A percentile compares a stretch with the other conserved stretches of the same genome.
These are phyloP conservation scores for Baccha elongata DNA, from an alignment of 2,888 invertebrate genomes.

Conservation along the genomic window DNA sequence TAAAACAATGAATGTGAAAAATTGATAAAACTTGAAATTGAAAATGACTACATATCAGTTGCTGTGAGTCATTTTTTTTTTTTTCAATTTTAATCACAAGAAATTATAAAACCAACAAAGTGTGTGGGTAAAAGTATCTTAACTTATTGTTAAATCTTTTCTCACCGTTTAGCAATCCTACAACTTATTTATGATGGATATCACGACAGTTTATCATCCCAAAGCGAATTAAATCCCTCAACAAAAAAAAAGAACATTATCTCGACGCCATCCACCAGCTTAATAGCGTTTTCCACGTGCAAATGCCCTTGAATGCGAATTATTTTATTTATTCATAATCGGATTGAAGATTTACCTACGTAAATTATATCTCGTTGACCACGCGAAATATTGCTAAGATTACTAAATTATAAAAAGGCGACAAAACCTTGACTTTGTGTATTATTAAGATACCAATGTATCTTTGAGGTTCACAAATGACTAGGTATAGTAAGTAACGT, in stretches of 20 bases:
- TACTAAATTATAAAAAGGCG: constrained; percentile 22
- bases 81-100: no score
- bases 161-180: constrained; percentile 28
- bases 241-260: neutral
- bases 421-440: constrained; percentile 39
- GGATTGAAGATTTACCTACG: constrained; percentile 33
- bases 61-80: no score
- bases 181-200: constrained; percentile 28
- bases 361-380: constrained; percentile 11
- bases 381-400: constrained; percentile 26
- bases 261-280: constrained; percentile 4
- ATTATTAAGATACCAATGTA: neutral
- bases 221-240: constrained; percentile 1
- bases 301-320: constrained; percentile 33
- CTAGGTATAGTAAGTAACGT: neutral
- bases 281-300: neutral
- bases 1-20: no score
- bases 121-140: neutral
- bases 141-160: constrained; percentile 9
- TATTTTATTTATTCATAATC: constrained; percentile 23
- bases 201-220: constrained; percentile 22
- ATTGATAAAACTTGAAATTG: no score
- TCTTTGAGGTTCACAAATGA: neutral
- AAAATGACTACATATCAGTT: no score
- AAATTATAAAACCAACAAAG: neutral